Percentiles rank a stretch among this genome's conserved stretches.
phyloP scores from a whole-genome alignment of 2,888 invertebrate genomes.

The Sipha maydis region DNA sequence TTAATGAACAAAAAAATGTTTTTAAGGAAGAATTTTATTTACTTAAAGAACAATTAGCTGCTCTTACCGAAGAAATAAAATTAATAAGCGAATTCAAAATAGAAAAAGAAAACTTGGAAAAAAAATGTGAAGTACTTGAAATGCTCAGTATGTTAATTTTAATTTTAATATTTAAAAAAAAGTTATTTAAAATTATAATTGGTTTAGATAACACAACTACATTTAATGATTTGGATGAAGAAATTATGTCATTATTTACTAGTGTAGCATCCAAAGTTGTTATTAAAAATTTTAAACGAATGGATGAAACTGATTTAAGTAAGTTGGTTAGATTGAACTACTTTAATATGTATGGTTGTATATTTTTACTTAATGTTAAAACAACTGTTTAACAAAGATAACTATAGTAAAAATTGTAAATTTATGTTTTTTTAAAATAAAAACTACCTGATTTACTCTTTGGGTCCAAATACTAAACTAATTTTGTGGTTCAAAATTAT shows the following conservation, averaged over 20 bases:
- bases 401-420: not conserved
- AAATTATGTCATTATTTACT: slow-evolving; percentile 28
- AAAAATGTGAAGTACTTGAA: slow-evolving; percentile 41
- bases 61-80: slow-evolving; percentile 25
- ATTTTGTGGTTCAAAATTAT: no score
- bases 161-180: not conserved
- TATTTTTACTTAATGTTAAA: not conserved
- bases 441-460: no score
- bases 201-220: slow-evolving; percentile 28
- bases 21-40: slow-evolving; percentile 34
- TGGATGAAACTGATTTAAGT: slow-evolving; percentile 44
- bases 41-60: slow-evolving; percentile 39
- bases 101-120: slow-evolving; percentile 22
- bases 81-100: slow-evolving; percentile 26
- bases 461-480: not conserved
- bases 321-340: not conserved
- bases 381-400: not conserved
- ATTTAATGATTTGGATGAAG: slow-evolving; percentile 40
- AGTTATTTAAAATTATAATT: not conserved
- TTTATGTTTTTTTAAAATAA: not conserved
- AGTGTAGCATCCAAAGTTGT: slow-evolving; percentile 36
- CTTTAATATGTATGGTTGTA: not conserved
- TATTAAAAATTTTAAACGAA: slow-evolving; percentile 46
- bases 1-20: slow-evolving; percentile 45
- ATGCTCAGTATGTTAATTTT: slow-evolving; percentile 19